Base-by-base conservation (phyloP, 2,797 vertebrate species). In the Cyprinodon diabolis region DNA sequence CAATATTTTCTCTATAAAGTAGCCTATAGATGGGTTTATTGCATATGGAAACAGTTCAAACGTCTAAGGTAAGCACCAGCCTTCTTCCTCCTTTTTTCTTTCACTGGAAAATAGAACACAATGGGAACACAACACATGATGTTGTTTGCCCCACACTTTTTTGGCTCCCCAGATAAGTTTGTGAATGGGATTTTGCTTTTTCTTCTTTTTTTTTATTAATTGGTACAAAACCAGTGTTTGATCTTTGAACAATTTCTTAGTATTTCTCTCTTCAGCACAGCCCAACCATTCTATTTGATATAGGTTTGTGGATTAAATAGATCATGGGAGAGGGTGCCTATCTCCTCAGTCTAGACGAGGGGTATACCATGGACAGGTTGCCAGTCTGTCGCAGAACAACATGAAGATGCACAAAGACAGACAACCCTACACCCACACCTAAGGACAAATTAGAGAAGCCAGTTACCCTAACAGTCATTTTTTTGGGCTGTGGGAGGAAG, bases 1-100 rank as follows among this genome's bases (percentile, higher is more conserved):
- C 35, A 52, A n/a, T 68, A 48, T 63, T 86, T 87, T 82, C 74
- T 72, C 82, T 84, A 72, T 19, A 62, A 83, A 78, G 75, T 63
- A 71, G 49, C 62, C 63, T 13, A 66, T 62, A 62, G 60, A 79
- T 86, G 68, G 84, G 72, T 80, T 77, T 75, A 78, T 45, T 72
- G 51, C 74, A 72, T 62, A 55, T 69, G 71, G 73, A 86, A 89
- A 86, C 43, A 49, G 43, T 72, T 83, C 40, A 69, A 60, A 19
- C 17, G 1, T 54, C 49, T 54, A n/a, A 45, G 45, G 45, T n/a
- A 45, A 65, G 10, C 40, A 17, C 13, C 10, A 45, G n/a, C 11
- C 62, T 56, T 25, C 4, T 23, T 65, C 21, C 37, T 43, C 19
- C 10, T 8, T 65, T 23, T 23, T 65, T 65, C 14, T 6, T 40